Percentiles rank a stretch among this genome's conserved stretches.
Conservation (phyloP, 2,797 vertebrate species). For the Perodicticus potto region DNA sequence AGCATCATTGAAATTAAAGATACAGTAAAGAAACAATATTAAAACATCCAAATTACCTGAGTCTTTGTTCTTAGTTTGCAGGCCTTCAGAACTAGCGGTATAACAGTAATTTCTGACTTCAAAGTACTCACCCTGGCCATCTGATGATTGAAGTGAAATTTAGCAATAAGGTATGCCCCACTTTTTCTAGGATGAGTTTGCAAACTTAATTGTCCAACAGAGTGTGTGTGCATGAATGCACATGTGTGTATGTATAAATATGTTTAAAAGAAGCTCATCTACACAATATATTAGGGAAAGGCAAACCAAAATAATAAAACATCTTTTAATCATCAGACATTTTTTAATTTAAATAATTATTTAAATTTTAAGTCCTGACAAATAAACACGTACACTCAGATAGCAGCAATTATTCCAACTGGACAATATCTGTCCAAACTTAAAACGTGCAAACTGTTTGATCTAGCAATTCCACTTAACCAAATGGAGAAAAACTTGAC, state of each 20-base stretch:
- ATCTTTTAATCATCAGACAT: neutral
- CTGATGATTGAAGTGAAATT: too few relatives aligned
- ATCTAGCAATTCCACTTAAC: slow-evolving; percentile 19
- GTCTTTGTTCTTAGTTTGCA: neutral
- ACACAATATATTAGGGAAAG: neutral
- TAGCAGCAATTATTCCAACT: neutral
- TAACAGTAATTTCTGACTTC: neutral
- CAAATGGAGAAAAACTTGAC: neutral
- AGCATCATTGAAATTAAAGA: neutral
- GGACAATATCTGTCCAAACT: slow-evolving; percentile 7
- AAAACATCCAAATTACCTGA: neutral
- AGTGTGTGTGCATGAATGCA: too few relatives aligned
- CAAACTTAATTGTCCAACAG: too few relatives aligned
- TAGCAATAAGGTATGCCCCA: too few relatives aligned
- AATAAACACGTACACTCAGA: slow-evolving; percentile 4
- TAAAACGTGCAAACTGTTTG: slow-evolving; percentile 4
- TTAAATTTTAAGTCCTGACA: slow-evolving; percentile 22
- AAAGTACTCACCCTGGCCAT: too few relatives aligned
- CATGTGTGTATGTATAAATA: neutral
- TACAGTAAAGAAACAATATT: neutral
- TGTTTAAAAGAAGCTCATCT: neutral
- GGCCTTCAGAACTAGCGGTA: neutral
- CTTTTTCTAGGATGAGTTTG: too few relatives aligned
- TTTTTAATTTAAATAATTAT: slow-evolving; percentile 35
- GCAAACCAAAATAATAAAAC: slow-evolving; percentile 10